A percentile compares a stretch with the other conserved stretches of the same genome.
Conservation (phyloP, 2,888 invertebrate species). For the Agrypnus murinus region DNA sequence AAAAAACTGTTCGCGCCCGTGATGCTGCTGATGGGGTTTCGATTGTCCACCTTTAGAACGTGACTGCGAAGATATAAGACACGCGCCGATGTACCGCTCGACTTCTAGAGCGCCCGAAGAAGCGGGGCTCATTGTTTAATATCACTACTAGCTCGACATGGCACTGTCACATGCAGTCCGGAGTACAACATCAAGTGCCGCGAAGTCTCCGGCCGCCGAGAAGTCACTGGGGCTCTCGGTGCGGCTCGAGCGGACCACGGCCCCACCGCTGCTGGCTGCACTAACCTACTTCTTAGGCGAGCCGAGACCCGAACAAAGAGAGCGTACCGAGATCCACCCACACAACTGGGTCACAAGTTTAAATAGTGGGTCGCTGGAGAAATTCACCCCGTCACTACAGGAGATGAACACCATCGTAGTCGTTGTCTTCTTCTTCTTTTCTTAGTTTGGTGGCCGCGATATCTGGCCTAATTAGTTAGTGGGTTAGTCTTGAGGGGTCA, state of each 20-base stretch:
- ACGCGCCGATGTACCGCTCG: constrained; percentile 79
- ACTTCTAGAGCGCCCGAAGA: constrained; percentile 76
- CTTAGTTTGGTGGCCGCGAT: constrained; percentile 58
- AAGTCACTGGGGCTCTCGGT: constrained; percentile 58
- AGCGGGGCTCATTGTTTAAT: constrained; percentile 83
- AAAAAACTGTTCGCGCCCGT: constrained; percentile 47
- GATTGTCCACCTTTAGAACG: constrained; percentile 68
- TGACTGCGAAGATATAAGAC: constrained; percentile 73
- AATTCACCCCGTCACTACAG: constrained; percentile 55
- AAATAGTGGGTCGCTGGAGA: constrained; percentile 58
- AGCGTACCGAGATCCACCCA: constrained; percentile 66
- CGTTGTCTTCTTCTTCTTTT: no score
- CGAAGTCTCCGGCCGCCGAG: constrained; percentile 54
- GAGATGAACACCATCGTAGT: no score
- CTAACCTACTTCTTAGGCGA: constrained; percentile 69
- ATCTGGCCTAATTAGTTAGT: constrained; percentile 59
- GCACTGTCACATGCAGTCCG: constrained; percentile 64
- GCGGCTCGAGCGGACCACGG: constrained; percentile 64
- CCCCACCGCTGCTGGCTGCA: constrained; percentile 66
- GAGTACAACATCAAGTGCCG: constrained; percentile 63
- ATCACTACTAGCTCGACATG: constrained; percentile 49
- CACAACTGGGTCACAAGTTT: constrained; percentile 68
- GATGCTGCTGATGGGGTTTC: no score
- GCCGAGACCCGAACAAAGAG: constrained; percentile 61
- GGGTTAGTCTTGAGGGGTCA: constrained; percentile 57